Conservation (phyloP, 2,888 invertebrate species). For the Stenoptilia bipunctidactyla region DNA sequence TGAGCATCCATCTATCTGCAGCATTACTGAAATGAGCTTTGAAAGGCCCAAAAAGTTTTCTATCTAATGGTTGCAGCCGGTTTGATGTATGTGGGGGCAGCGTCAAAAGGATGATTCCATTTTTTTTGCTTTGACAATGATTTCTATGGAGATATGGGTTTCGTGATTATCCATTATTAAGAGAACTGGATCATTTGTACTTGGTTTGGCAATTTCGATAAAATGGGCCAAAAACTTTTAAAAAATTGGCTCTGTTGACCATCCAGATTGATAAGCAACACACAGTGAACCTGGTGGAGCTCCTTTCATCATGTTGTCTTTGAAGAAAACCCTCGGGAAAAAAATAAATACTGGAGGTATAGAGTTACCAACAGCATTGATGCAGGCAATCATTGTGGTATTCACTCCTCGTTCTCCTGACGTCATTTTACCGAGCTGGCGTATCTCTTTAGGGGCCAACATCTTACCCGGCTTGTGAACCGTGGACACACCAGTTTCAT, state of each 20-base stretch:
- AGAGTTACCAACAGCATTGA: conserved; percentile 10
- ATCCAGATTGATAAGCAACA: conserved; percentile 18
- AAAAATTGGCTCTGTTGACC: conserved; percentile 20
- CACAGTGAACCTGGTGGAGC: conserved; percentile 15
- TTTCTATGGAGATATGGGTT: conserved; percentile 23
- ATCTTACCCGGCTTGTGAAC: too few species aligned
- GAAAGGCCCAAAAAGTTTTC: too few species aligned
- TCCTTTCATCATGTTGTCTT: conserved; percentile 8
- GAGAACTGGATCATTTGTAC: conserved; percentile 15
- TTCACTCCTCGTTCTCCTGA: conserved; percentile 2
- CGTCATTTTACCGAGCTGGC: too few species aligned
- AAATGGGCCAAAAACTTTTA: conserved; percentile 15
- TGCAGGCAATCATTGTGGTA: conserved; percentile 11
- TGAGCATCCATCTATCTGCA: too few species aligned
- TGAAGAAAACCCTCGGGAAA: conserved; percentile 9
- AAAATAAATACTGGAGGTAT: conserved; percentile 11
- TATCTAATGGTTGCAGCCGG: too few species aligned
- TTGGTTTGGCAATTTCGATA: conserved; percentile 12
- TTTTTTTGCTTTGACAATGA: conserved; percentile 17
- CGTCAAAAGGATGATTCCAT: too few species aligned
- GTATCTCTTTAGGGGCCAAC: too few species aligned
- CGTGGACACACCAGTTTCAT: too few species aligned
- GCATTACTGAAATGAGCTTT: too few species aligned
- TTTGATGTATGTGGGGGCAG: too few species aligned
- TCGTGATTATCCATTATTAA: conserved; percentile 26